A percentile compares a stretch with the other conserved stretches of the same genome.
phyloP scores from a whole-genome alignment of 1,140 invertebrate species.

The Centruroides vittatus region DNA sequence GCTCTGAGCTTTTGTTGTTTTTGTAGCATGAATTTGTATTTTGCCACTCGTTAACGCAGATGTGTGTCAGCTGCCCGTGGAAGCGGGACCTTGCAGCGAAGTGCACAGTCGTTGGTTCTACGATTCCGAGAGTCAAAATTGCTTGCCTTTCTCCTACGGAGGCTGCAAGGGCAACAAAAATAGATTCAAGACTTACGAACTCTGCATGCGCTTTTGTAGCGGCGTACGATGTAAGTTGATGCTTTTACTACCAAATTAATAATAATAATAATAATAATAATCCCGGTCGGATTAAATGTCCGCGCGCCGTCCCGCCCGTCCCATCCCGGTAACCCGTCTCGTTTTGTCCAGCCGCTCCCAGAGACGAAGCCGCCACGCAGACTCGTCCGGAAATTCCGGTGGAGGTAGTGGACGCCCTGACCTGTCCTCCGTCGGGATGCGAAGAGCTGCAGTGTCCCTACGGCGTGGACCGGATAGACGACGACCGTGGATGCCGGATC shows the following conservation, averaged over 20 bases:
- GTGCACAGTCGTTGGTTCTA: slow-evolving; percentile 46
- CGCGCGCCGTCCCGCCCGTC: background rate
- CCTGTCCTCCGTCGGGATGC: slow-evolving; percentile 18
- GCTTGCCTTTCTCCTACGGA: slow-evolving; percentile 63
- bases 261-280: background rate
- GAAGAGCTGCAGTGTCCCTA: slow-evolving; percentile 46
- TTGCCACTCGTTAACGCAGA: slow-evolving; percentile 29
- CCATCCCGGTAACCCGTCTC: background rate
- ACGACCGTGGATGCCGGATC: slow-evolving; percentile 42
- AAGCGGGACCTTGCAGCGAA: slow-evolving; percentile 53
- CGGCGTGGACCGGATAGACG: slow-evolving; percentile 52
- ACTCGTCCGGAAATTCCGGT: background rate
- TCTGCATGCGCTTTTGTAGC: slow-evolving; percentile 58
- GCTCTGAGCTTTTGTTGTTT: background rate
- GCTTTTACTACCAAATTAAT: background rate
- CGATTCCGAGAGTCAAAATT: slow-evolving; percentile 55
- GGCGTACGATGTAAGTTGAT: background rate
- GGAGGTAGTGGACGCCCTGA: background rate
- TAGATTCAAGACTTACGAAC: slow-evolving; percentile 56
- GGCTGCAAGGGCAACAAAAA: slow-evolving; percentile 79
- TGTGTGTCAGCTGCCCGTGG: slow-evolving; percentile 46
- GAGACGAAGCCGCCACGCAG: background rate
- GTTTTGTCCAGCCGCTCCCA: background rate
- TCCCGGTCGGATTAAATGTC: background rate
- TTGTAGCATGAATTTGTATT: background rate